phyloP scores from a whole-genome alignment of 2,113 vertebrate species.

The Columba janthina region DNA sequence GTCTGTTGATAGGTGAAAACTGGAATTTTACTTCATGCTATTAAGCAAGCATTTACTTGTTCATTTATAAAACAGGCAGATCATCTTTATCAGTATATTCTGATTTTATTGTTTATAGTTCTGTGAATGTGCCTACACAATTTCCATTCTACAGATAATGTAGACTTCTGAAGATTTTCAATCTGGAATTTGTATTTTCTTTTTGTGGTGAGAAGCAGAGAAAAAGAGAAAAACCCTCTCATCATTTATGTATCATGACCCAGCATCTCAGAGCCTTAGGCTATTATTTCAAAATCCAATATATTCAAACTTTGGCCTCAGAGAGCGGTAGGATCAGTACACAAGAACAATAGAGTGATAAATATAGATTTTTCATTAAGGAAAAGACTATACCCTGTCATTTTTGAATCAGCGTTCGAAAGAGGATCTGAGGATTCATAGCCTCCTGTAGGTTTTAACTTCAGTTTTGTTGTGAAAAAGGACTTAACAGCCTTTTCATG shows the following conservation, averaged over 20 bases:
- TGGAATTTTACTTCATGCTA: not conserved
- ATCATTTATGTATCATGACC: constrained; percentile 50
- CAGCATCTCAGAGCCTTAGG: constrained; percentile 47
- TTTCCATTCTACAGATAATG: not conserved
- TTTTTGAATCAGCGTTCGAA: constrained; percentile 56
- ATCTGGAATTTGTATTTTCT: not conserved
- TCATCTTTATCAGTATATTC: not conserved
- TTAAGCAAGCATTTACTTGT: not conserved
- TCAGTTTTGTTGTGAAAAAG: not conserved
- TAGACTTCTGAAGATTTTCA: not conserved
- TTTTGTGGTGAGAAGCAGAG: not conserved
- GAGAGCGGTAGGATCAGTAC: constrained; percentile 62
- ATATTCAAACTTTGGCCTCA: constrained; percentile 69
- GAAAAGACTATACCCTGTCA: constrained; percentile 62
- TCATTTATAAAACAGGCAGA: not conserved
- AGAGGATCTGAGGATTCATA: constrained; percentile 49
- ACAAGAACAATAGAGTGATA: constrained; percentile 61
- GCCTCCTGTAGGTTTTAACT: not conserved
- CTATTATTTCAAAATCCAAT: constrained; percentile 72
- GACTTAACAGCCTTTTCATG: not conserved
- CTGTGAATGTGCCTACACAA: not conserved
- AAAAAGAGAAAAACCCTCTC: constrained; percentile 1
- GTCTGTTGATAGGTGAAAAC: not conserved
- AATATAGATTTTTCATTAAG: constrained; percentile 74
- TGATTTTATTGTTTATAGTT: constrained; percentile 4